Conservation (phyloP, 2,113 vertebrate genomes). For the Lepisosteus osseus region DNA sequence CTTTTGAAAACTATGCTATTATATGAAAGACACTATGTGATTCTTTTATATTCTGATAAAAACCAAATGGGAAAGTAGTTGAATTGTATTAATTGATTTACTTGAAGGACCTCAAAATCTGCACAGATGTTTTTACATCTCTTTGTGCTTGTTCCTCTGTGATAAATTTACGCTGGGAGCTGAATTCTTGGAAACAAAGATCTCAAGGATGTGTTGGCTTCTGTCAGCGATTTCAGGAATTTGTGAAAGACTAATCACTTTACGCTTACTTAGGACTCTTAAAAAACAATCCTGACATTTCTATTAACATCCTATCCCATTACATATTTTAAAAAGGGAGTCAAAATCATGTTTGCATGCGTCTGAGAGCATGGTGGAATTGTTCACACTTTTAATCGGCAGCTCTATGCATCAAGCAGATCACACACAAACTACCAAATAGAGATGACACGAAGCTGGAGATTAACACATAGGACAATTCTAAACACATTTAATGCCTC, state of each 20-base stretch:
- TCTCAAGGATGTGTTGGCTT: slow-evolving; percentile 62
- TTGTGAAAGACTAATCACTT: slow-evolving; percentile 61
- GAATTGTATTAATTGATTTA: no score
- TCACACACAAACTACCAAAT: neutral
- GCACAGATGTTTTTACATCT: no score
- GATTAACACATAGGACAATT: slow-evolving; percentile 44
- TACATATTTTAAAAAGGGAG: neutral
- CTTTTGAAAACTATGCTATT: no score
- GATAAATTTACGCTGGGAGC: slow-evolving; percentile 65
- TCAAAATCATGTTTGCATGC: neutral
- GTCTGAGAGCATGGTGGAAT: neutral
- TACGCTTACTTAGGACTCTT: slow-evolving; percentile 40
- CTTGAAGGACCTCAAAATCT: no score
- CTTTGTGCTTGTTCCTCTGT: slow-evolving; percentile 37
- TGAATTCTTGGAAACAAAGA: slow-evolving; percentile 25
- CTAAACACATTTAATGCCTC: slow-evolving; percentile 33
- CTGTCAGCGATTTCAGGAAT: slow-evolving; percentile 57
- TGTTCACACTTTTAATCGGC: neutral
- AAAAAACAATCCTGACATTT: slow-evolving; percentile 21
- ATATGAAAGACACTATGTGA: no score
- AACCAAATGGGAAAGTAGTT: no score
- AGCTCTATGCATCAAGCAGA: neutral
- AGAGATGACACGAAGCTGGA: slow-evolving; percentile 8
- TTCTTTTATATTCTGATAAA: no score
- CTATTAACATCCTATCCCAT: slow-evolving; percentile 15